These are phyloP conservation scores for Fabriciana adippe DNA, from an alignment of 2,888 invertebrate genomes.

Conservation along the genomic window DNA sequence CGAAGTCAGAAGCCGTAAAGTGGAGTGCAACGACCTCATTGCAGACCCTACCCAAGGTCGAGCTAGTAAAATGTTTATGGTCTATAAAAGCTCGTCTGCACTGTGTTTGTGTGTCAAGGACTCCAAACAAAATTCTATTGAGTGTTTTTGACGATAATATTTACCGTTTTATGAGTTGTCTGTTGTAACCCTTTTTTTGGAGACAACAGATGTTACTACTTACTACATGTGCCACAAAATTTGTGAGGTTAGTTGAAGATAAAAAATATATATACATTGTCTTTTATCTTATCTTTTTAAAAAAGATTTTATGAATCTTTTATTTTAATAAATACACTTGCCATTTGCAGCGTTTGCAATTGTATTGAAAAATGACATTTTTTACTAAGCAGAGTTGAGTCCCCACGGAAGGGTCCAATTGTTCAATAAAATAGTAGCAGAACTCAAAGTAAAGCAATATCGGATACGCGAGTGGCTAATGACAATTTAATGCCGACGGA, in stretches of 20 bases:
- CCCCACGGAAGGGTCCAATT: slow-evolving; percentile 58
- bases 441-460: slow-evolving; percentile 79
- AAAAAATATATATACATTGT: neutral
- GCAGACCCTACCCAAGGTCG: slow-evolving; percentile 80
- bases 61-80: slow-evolving; percentile 82
- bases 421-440: slow-evolving; percentile 73
- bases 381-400: slow-evolving; percentile 34
- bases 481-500: slow-evolving; percentile 77
- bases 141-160: slow-evolving; percentile 34
- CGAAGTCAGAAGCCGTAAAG: slow-evolving; percentile 61
- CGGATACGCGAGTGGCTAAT: slow-evolving; percentile 79
- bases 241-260: neutral
- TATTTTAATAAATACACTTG: neutral
- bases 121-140: slow-evolving; percentile 72
- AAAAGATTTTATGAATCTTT: too few relatives aligned
- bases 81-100: slow-evolving; percentile 79
- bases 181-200: slow-evolving; percentile 17
- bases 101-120: slow-evolving; percentile 80
- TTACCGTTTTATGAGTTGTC: slow-evolving; percentile 24
- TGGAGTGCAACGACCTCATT: slow-evolving; percentile 78
- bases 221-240: slow-evolving; percentile 19
- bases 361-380: slow-evolving; percentile 18
- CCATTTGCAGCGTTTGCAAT: neutral
- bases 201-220: slow-evolving; percentile 28
- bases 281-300: too few relatives aligned